Conservation (phyloP, 30 jellyfish, hydroid and myxozoan species). For the Calvadosia cruxmelitensis region DNA sequence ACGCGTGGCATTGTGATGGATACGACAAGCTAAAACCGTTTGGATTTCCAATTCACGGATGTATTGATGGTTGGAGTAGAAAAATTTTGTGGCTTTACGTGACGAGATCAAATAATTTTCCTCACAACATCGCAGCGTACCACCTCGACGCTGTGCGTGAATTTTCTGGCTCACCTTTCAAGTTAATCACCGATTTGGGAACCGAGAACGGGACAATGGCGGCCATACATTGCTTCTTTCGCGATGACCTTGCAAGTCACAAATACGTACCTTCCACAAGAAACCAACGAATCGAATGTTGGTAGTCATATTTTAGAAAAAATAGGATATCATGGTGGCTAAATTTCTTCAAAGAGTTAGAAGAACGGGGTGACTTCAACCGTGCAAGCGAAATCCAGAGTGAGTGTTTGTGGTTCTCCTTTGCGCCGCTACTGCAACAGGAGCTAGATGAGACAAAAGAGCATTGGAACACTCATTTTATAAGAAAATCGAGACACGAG, state of each 20-base stretch:
- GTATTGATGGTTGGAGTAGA: slow-evolving; percentile 57
- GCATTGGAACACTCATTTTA: slow-evolving; percentile 54
- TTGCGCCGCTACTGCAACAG: slow-evolving; percentile 32
- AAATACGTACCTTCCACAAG: slow-evolving; percentile 41
- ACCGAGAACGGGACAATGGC: slow-evolving; percentile 53
- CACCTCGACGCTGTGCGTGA: slow-evolving; percentile 9
- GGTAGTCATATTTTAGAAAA: slow-evolving; percentile 46
- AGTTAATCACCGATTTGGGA: slow-evolving; percentile 44
- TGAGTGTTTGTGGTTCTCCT: slow-evolving; percentile 46
- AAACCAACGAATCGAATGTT: slow-evolving; percentile 52
- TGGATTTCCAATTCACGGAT: slow-evolving; percentile 60
- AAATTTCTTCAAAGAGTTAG: slow-evolving; percentile 31
- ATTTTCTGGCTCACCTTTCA: slow-evolving; percentile 38
- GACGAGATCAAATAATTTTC: slow-evolving; percentile 33
- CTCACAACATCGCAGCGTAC: slow-evolving; percentile 17
- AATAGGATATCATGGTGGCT: slow-evolving; percentile 35
- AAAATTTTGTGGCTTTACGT: slow-evolving; percentile 38
- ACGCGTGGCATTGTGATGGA: slow-evolving; percentile 44
- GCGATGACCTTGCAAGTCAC: slow-evolving; percentile 22
- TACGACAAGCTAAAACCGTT: slow-evolving; percentile 24
- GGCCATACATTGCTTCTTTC: slow-evolving; percentile 36
- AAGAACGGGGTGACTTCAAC: slow-evolving; percentile 10
- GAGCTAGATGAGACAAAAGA: slow-evolving; percentile 44
- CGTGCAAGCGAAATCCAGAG: slow-evolving; percentile 12
- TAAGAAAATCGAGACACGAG: slow-evolving; percentile 36